phyloP scores from a whole-genome alignment of 2,888 invertebrate genomes.

The Nomada hirtipes region DNA sequence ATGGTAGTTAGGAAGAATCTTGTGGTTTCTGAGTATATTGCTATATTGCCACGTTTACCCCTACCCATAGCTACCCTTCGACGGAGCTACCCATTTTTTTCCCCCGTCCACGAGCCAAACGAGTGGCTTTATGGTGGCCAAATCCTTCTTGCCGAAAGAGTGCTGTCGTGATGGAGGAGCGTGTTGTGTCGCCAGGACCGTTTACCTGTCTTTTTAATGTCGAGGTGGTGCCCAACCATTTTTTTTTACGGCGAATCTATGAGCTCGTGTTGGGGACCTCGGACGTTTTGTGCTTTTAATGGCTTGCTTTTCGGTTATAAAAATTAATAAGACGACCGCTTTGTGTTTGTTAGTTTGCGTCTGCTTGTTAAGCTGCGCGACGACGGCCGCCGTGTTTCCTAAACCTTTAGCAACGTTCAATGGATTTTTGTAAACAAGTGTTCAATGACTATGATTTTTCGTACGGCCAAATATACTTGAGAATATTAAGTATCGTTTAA shows the following conservation, averaged over 20 bases:
- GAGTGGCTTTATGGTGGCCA: constrained; percentile 79
- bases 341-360: too few species aligned
- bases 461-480: too few species aligned
- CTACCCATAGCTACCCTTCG: constrained; percentile 46
- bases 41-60: constrained; percentile 62
- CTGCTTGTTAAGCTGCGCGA: too few species aligned
- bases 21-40: constrained; percentile 75
- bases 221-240: background rate
- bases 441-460: too few species aligned
- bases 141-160: constrained; percentile 42
- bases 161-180: constrained; percentile 26
- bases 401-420: too few species aligned
- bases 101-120: constrained; percentile 74
- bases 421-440: too few species aligned
- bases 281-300: too few species aligned
- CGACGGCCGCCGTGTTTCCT: too few species aligned
- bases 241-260: background rate
- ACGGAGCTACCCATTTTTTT: constrained; percentile 53
- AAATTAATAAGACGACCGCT: too few species aligned
- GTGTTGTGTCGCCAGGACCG: constrained; percentile 1
- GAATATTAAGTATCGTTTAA: too few species aligned
- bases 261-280: background rate
- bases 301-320: too few species aligned
- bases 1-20: constrained; percentile 72
- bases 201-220: constrained; percentile 44